Base-by-base conservation (phyloP, 2,888 invertebrate genomes). In the Pterostichus madidus region DNA sequence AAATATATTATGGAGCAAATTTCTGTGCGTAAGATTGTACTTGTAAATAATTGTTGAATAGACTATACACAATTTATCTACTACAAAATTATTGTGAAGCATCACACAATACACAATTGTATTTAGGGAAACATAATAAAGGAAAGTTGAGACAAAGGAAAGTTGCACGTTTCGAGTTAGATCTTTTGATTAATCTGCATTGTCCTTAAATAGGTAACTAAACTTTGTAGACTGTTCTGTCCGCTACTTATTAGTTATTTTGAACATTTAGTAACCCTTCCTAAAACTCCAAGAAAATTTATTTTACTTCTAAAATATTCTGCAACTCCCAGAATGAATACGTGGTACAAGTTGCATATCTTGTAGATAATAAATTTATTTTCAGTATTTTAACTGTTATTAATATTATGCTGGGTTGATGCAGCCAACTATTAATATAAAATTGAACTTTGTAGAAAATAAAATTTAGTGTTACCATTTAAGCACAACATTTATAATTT, bases 171-270 rank as follows among this genome's bases (percentile, higher is more conserved):
- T 64, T 64, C 2, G 64, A 24, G 2, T 31, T 59, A 17, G 31
- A 64, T 64, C 64, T 35, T 64, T 31, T 64, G 35, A 64, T 64
- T n/a, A 13, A 64, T 64, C 32, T 64, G 35, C 13, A 64, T 32
- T 64, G 35, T 64, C n/a, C 24, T 32, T 59, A 10, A 59, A 59
- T 7, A 11, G 31, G 59, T 31, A 24, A 6, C 10, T 59, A 31
- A 2, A 59, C 11, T n/a, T 35, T 35, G 35, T 32, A n/a, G 6
- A 35, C n/a, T 1, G 13, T 64, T 10, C 35, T 64, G 32, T 64
- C 64, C 4, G 35, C n/a, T n/a, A n/a, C 35, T 35, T n/a, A n/a
- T n/a, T 32, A 64, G 35, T 64, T 13, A 7, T 64, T 64, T 8
- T 31, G 6, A 10, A 59, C 59, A 10, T 32, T 15, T 2, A 24